A percentile compares a stretch with the other conserved stretches of the same genome.
Evolutionary conservation across 2,888 invertebrate species (phyloP).

Genomic region (Acanthacorydalis orientalis): DNA sequence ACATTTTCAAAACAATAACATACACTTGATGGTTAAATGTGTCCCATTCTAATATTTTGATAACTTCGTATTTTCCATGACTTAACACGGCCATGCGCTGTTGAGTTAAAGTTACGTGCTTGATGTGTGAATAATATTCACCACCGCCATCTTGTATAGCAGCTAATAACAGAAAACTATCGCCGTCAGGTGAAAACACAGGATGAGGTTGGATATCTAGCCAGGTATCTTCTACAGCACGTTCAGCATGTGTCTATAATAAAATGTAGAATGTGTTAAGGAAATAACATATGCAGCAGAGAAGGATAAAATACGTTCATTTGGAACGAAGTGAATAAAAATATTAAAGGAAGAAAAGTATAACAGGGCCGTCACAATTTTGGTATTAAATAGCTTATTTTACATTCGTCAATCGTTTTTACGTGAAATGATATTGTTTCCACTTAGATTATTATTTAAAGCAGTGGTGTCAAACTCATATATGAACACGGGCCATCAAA

Average conservation of each 20-base stretch:
- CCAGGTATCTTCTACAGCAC: conserved; percentile 73
- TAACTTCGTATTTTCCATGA: conserved; percentile 72
- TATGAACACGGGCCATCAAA: too few relatives aligned
- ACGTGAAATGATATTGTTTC: too few relatives aligned
- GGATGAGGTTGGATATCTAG: conserved; percentile 72
- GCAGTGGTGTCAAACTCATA: too few relatives aligned
- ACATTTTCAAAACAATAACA: conserved; percentile 12
- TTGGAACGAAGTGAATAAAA: too few relatives aligned
- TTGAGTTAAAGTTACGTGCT: conserved; percentile 66
- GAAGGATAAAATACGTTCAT: too few relatives aligned
- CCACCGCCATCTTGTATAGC: conserved; percentile 70
- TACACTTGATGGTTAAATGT: conserved; percentile 66
- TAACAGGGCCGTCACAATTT: too few relatives aligned
- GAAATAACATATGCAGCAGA: too few relatives aligned
- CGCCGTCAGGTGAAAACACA: conserved; percentile 67
- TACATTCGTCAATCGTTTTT: too few relatives aligned
- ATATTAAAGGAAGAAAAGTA: too few relatives aligned
- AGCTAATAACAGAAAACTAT: conserved; percentile 66
- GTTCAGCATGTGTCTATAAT: conserved; percentile 58
- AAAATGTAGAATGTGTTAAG: conserved; percentile 5
- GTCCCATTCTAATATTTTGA: conserved; percentile 72
- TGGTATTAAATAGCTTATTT: too few relatives aligned
- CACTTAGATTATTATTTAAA: too few relatives aligned
- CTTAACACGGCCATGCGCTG: conserved; percentile 72
- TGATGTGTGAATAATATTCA: conserved; percentile 77